phyloP scores from a whole-genome alignment of 1,140 invertebrate genomes.

The Sarcophaga peregrina region DNA sequence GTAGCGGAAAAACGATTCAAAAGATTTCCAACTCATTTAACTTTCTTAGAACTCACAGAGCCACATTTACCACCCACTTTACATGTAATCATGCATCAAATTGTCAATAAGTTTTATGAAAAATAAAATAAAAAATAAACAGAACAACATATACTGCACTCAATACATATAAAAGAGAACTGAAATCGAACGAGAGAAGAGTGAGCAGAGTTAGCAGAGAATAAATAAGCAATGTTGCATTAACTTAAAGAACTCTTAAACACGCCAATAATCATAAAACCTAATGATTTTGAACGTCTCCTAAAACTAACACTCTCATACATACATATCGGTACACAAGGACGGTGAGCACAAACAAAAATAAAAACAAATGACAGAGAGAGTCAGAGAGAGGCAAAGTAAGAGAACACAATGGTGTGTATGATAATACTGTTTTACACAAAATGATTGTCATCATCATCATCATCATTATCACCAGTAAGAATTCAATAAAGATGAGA shows the following conservation, averaged over 20 bases:
- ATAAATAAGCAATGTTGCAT: slow-evolving; percentile 53
- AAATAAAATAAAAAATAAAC: background rate
- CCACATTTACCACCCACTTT: no score
- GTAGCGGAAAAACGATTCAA: no score
- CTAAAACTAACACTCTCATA: no score
- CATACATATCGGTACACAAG: no score
- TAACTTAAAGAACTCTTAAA: slow-evolving; percentile 46
- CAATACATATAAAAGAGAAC: no score
- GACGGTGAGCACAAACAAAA: no score
- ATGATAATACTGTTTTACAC: background rate
- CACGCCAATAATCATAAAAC: slow-evolving; percentile 67
- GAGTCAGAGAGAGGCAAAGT: background rate
- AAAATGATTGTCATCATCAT: no score
- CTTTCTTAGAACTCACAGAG: no score
- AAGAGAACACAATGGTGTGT: background rate
- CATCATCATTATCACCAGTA: no score
- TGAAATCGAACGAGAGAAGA: background rate
- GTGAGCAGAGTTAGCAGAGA: slow-evolving; percentile 54
- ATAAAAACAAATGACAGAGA: background rate
- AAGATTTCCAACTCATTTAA: no score
- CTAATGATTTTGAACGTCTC: slow-evolving; percentile 65
- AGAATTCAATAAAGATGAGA: background rate
- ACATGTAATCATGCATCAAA: no score
- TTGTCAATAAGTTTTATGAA: no score
- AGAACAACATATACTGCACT: background rate